Conservation (phyloP, 2,888 invertebrate species). For the Cryptocephalus moraei region DNA sequence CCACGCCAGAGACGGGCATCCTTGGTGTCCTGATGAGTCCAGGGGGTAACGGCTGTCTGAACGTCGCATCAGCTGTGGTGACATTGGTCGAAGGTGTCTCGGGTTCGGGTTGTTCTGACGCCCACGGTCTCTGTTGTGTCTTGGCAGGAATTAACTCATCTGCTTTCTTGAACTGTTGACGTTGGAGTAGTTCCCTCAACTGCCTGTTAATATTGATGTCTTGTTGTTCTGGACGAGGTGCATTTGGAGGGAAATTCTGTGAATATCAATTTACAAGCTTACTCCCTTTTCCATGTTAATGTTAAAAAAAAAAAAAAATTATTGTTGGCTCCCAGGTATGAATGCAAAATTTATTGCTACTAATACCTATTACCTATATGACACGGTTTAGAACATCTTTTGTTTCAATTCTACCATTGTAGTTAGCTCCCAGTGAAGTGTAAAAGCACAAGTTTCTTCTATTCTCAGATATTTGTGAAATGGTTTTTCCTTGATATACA, state of each 20-base stretch:
- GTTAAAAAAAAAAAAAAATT: neutral
- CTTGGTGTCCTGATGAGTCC: constrained; percentile 43
- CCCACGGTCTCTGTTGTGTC: constrained; percentile 45
- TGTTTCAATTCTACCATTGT: no score
- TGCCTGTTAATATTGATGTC: constrained; percentile 54
- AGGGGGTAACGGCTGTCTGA: constrained; percentile 55
- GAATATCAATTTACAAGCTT: constrained; percentile 4
- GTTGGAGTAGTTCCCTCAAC: constrained; percentile 67
- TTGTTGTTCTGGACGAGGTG: constrained; percentile 26
- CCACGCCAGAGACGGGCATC: constrained; percentile 29
- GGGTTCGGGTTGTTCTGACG: constrained; percentile 34
- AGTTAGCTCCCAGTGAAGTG: no score
- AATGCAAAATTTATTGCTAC: no score
- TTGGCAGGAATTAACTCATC: constrained; percentile 37
- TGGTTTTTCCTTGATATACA: no score
- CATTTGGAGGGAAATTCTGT: constrained; percentile 18
- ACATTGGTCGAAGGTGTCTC: constrained; percentile 20
- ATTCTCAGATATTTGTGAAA: no score
- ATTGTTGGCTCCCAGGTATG: no score
- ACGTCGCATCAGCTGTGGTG: constrained; percentile 11
- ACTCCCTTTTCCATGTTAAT: no score
- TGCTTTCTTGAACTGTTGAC: constrained; percentile 54
- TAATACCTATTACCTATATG: no score
- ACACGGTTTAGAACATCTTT: constrained; percentile 1
- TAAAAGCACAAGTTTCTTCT: no score